These are phyloP conservation scores for Leptinotarsa rubiginosa DNA, from an alignment of 2,888 invertebrate genomes.

Conservation along the genomic window DNA sequence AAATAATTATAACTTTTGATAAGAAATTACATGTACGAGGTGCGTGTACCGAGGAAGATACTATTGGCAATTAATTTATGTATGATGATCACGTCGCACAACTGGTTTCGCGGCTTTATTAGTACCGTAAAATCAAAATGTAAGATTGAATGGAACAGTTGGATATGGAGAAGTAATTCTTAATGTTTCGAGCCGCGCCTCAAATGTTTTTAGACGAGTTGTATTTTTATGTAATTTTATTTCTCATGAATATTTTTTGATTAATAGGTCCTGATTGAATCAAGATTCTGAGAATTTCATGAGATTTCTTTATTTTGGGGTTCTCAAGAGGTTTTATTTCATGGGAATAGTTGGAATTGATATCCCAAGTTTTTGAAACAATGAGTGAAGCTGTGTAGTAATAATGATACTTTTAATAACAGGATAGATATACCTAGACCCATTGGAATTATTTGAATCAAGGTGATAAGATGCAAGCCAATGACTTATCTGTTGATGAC, in stretches of 20 bases:
- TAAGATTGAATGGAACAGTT: constrained; percentile 21
- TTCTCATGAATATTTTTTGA: constrained; percentile 20
- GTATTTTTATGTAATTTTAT: not conserved
- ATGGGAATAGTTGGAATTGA: not conserved
- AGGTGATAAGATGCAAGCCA: too few relatives aligned
- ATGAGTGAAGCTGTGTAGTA: too few relatives aligned
- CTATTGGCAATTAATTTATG: constrained; percentile 50
- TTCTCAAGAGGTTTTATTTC: not conserved
- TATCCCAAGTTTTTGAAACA: too few relatives aligned
- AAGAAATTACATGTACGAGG: constrained; percentile 50
- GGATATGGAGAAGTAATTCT: constrained; percentile 22
- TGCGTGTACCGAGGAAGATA: constrained; percentile 48
- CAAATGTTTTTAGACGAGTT: constrained; percentile 17
- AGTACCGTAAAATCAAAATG: constrained; percentile 34
- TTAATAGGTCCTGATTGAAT: constrained; percentile 16
- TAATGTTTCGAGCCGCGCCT: constrained; percentile 18
- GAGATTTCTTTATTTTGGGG: not conserved
- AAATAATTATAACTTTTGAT: constrained; percentile 52
- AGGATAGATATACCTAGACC: too few relatives aligned
- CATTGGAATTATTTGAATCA: too few relatives aligned
- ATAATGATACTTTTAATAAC: too few relatives aligned
- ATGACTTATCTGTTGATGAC: too few relatives aligned
- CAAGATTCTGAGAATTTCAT: constrained; percentile 14
- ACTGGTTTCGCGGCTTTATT: constrained; percentile 48
- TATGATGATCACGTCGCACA: constrained; percentile 49